phyloP scores from a whole-genome alignment of 1,140 invertebrate species.

The Drosophila santomea region DNA sequence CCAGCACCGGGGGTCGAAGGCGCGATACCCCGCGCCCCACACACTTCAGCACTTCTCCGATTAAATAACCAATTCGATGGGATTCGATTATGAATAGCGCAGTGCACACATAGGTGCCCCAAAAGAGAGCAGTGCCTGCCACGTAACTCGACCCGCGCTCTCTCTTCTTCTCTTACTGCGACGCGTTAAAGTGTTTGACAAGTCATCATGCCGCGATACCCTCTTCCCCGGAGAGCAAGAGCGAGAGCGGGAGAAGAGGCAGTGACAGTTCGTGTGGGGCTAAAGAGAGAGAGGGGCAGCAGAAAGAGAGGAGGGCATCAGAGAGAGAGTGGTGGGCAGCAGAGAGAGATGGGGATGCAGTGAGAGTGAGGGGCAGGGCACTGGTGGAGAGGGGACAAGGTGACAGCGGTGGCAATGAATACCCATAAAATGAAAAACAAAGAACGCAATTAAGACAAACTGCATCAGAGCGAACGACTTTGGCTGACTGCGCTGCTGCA shows the following conservation, averaged over 20 bases:
- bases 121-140: too few species aligned
- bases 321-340: not conserved
- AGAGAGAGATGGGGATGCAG: not conserved
- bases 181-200: too few species aligned
- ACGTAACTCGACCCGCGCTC: too few species aligned
- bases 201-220: not conserved
- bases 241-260: slow-evolving; percentile 15
- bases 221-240: not conserved
- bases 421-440: slow-evolving; percentile 11
- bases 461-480: slow-evolving; percentile 26
- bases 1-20: not conserved
- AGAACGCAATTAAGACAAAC: slow-evolving; percentile 40
- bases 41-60: too few species aligned
- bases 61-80: too few species aligned
- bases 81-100: too few species aligned
- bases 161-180: too few species aligned
- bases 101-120: too few species aligned
- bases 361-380: not conserved
- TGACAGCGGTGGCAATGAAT: slow-evolving; percentile 35
- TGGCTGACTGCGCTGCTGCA: slow-evolving; percentile 24
- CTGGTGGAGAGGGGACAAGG: not conserved
- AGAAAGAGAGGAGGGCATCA: not conserved
- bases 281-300: too few species aligned
- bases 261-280: slow-evolving; percentile 7
- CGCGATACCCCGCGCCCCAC: not conserved